A percentile compares a stretch with the other conserved stretches of the same genome.
phyloP scores from a whole-genome alignment of 2,888 invertebrate species.

The Phortica okadai region DNA sequence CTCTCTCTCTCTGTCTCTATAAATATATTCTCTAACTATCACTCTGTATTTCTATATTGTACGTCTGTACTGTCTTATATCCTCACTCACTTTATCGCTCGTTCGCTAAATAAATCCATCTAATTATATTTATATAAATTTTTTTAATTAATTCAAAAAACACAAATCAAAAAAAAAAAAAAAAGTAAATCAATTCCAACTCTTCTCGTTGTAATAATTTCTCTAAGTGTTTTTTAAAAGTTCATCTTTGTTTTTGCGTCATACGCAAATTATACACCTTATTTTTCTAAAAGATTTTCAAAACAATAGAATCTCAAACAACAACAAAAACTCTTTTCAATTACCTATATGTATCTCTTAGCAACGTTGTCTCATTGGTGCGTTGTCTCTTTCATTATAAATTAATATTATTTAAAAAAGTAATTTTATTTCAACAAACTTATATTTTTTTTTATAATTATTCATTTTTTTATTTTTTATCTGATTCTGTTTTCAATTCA shows the following conservation, averaged over 20 bases:
- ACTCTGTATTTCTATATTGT: conserved; percentile 25
- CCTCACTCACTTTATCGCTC: conserved; percentile 39
- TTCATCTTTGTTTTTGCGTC: neutral
- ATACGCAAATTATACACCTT: neutral
- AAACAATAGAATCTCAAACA: conserved; percentile 20
- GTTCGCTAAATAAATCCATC: conserved; percentile 30
- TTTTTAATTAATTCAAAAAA: neutral
- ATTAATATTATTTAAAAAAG: conserved; percentile 39
- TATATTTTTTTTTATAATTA: conserved; percentile 27
- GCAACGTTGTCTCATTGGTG: conserved; percentile 68
- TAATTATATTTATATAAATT: conserved; percentile 29
- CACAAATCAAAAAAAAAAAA: neutral
- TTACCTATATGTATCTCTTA: conserved; percentile 35
- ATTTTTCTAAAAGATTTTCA: conserved; percentile 3
- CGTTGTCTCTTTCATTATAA: conserved; percentile 63
- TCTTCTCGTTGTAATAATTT: conserved; percentile 31
- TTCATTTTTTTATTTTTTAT: conserved; percentile 43
- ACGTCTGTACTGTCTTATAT: conserved; percentile 22
- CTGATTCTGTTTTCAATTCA: conserved; percentile 13
- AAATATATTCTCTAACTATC: conserved; percentile 31
- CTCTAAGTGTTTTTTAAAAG: conserved; percentile 1
- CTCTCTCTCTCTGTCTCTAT: conserved; percentile 34
- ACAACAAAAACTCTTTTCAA: conserved; percentile 38
- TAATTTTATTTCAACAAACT: conserved; percentile 39
- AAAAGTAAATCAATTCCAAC: conserved; percentile 1